Evolutionary conservation across 1,140 invertebrate genomes (phyloP), one percentile per base, ranked within the genome.

Genomic region (Trachymyrmex septentrionalis): DNA sequence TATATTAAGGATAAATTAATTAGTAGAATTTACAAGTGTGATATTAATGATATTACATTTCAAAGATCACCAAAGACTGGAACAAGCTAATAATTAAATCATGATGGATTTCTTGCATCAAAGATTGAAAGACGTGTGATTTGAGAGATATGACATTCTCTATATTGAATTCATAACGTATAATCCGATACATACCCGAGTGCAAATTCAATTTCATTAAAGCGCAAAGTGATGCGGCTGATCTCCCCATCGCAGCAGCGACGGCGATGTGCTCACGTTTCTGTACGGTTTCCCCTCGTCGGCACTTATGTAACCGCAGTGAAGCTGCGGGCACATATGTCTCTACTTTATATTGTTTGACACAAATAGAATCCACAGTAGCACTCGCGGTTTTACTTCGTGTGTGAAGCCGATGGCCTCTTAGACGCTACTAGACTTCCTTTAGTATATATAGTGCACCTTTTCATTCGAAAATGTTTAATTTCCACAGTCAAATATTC

Each of bases 281-380:
- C 38, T 24, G 55, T 38, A 38, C 30, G 50, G 53, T 53, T 38
- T 12, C 19, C 16, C 57, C 48, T 44, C n/a, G 34, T 21, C 30
- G 59, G 53, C 24, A 50, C 75, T 89, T 88, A 71, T 69, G 69
- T 55, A 89, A 89, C 55, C 72, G 55, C 76, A 27, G 24, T 53
- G 48, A 53, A 53, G 21, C 66, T n/a, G 38, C 34, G 50, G 55
- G 34, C 75, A 86, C 30, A 50, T 69, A 71, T 14, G 44, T 80
- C 50, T 85, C 72, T 85, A 61, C 57, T 89, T 90, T 63, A 75
- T 85, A 89, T 87, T 85, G 67, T 90, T 87, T 84, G 88, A 87
- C 88, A 87, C 19, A 71, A 89, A 89, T 90, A 90, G 50, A 66
- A 80, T 77, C 44, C 44, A 44, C 64, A 84, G 57, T 71, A 44